A percentile compares a stretch with the other conserved stretches of the same genome.
phyloP scores from a whole-genome alignment of 2,113 vertebrate species.

The Neolamprologus sp. region DNA sequence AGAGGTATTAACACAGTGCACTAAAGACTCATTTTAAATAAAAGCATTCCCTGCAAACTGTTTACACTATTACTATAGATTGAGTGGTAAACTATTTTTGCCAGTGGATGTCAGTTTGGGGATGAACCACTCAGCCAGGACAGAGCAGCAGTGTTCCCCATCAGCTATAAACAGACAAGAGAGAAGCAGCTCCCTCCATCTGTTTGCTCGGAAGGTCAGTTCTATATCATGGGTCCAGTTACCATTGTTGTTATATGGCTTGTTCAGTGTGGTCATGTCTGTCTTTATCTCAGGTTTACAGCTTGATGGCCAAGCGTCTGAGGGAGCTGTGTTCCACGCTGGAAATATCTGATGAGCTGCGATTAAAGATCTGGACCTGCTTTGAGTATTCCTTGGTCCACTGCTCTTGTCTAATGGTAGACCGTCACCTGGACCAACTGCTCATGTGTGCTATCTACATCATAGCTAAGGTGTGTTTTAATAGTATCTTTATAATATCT shows the following conservation, averaged over 20 bases:
- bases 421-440: conserved; percentile 82
- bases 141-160: background rate
- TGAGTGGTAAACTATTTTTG: background rate
- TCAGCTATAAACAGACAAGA: background rate
- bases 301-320: conserved; percentile 79
- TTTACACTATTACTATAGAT: background rate
- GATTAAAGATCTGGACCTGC: conserved; percentile 89
- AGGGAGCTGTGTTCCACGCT: conserved; percentile 79
- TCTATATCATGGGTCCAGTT: background rate
- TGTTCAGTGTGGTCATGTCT: background rate
- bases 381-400: conserved; percentile 86
- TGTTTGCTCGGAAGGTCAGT: conserved; percentile 32
- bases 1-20: background rate
- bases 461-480: conserved; percentile 3
- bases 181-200: background rate
- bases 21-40: background rate
- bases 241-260: accelerated
- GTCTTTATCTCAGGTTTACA: conserved; percentile 78
- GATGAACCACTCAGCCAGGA: background rate
- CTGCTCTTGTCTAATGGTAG: conserved; percentile 80
- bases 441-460: conserved; percentile 66
- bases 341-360: conserved; percentile 77
- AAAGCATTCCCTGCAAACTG: background rate
- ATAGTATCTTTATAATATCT: background rate
- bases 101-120: background rate